Base-by-base conservation (phyloP, 2,888 invertebrate genomes). In the Lasioglossum marginatum region DNA sequence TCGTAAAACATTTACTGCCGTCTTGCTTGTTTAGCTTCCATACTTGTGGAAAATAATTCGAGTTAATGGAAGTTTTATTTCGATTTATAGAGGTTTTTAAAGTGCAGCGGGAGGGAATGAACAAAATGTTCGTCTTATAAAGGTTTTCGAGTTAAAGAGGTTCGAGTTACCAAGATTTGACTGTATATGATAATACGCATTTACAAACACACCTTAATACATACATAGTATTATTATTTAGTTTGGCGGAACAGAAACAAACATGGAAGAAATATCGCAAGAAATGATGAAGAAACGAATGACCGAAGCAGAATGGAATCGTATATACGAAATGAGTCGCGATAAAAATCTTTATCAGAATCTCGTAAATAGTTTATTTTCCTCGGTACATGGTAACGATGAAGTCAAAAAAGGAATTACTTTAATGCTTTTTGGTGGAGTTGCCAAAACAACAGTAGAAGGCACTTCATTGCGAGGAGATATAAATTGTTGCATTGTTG, bases 401-500 rank as follows among this genome's bases (percentile, higher is more conserved):
- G 99, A 99, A 95, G 98, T 99, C 0, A 99, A 99, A 95, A 96
- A 97, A 78, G 98, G 98, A 0, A 97, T 99, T 79, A 96, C 99
- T 16, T 96, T 99, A 60, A 99, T 99, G 98, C 94, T 99, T 91
- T 99, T 99, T 95, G 99, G 99, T 6, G 99, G 99, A 0, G 99
- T 99, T 0, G 97, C 98, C 0, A 99, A 99, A 96, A 98, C 97
- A 37, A 99, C 99, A 0, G 96, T 97, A 52, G 99, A 99, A 96
- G 97, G 97, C 71, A 99, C 99, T 0, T 97, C 98, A 0, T 96
- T 99, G 3, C 96, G 99, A 92, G 99, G 99, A 12, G 99, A 99
- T 93, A 97, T 99, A 79, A 99, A 99, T 95, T 98, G 99, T 85
- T 99, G 99, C 93, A 97, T 99, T 89, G 99, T 99, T 1, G 99